These are phyloP conservation scores for Microcebus tavaratra DNA, from an alignment of 2,113 vertebrate genomes.

Conservation along the genomic window DNA sequence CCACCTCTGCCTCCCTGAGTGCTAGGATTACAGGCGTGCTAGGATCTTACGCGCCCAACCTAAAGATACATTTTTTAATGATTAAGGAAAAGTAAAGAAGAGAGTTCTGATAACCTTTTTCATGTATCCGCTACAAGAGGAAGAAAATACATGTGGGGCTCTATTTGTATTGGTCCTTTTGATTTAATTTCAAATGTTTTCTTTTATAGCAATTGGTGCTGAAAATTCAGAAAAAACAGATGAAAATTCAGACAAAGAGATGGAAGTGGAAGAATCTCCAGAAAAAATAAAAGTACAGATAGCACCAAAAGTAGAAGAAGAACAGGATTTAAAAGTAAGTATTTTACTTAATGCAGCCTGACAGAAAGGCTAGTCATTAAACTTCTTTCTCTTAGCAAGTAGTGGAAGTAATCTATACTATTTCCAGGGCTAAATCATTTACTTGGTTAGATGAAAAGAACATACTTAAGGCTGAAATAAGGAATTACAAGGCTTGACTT, in stretches of 20 bases:
- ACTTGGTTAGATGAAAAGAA: background rate
- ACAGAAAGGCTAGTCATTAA: background rate
- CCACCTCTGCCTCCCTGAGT: no score
- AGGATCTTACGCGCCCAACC: no score
- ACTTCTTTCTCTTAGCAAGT: background rate
- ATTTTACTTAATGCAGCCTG: background rate
- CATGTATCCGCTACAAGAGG: background rate
- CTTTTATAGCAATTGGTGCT: conserved; percentile 77
- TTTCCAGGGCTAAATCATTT: background rate
- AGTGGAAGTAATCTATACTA: background rate
- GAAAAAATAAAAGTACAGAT: conserved; percentile 86
- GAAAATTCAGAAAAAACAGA: conserved; percentile 84
- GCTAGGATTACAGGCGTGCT: no score
- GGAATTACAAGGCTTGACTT: background rate
- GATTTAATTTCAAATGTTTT: conserved; percentile 33
- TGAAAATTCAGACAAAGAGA: conserved; percentile 85
- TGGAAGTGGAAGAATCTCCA: conserved; percentile 85
- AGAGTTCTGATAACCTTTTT: background rate
- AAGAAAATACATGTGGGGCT: background rate
- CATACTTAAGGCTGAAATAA: background rate
- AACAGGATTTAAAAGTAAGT: conserved; percentile 93
- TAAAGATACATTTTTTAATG: background rate
- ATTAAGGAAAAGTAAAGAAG: background rate
- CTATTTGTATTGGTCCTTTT: background rate
- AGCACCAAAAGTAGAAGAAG: conserved; percentile 87